Evolutionary conservation across 2,888 invertebrate species (phyloP).

Genomic region (Apotomis capreana): DNA sequence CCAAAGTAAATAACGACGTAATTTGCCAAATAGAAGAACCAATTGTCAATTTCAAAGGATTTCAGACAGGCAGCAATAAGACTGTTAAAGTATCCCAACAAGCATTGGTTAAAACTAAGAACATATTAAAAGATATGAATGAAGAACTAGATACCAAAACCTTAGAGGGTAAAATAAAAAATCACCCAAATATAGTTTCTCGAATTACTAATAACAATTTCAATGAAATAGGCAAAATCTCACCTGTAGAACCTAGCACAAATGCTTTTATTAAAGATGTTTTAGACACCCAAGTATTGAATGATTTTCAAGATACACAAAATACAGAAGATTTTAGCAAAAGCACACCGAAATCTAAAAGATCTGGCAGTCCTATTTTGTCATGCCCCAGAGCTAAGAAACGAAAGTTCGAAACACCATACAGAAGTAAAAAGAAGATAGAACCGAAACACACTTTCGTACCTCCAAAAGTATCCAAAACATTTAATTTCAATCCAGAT

Average conservation of each 20-base stretch:
- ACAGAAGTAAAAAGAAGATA: conserved; percentile 43
- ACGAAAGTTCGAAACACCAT: conserved; percentile 67
- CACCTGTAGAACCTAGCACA: conserved; percentile 14
- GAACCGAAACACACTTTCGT: conserved; percentile 43
- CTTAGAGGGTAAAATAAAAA: conserved; percentile 12
- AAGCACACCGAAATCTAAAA: conserved; percentile 55
- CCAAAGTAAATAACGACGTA: conserved; percentile 45
- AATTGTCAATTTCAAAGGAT: conserved; percentile 47
- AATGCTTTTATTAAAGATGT: conserved; percentile 33
- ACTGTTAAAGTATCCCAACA: conserved; percentile 53
- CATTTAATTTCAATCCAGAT: conserved; percentile 52
- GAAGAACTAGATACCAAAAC: conserved; percentile 8
- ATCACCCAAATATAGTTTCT: conserved; percentile 15
- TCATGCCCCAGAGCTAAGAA: conserved; percentile 71
- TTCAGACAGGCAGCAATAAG: conserved; percentile 55
- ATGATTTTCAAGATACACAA: conserved; percentile 68
- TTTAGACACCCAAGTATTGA: conserved; percentile 67
- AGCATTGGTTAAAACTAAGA: conserved; percentile 57
- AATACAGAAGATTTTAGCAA: conserved; percentile 68
- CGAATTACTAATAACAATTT: neutral
- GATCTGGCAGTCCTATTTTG: conserved; percentile 72
- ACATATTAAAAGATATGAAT: conserved; percentile 58
- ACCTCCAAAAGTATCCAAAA: conserved; percentile 26
- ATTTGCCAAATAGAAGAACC: conserved; percentile 53
- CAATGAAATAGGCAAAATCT: neutral